A percentile compares a stretch with the other conserved stretches of the same genome.
These are phyloP conservation scores for Magallana gigas DNA, from an alignment of 1,140 invertebrate species.

Conservation along the genomic window DNA sequence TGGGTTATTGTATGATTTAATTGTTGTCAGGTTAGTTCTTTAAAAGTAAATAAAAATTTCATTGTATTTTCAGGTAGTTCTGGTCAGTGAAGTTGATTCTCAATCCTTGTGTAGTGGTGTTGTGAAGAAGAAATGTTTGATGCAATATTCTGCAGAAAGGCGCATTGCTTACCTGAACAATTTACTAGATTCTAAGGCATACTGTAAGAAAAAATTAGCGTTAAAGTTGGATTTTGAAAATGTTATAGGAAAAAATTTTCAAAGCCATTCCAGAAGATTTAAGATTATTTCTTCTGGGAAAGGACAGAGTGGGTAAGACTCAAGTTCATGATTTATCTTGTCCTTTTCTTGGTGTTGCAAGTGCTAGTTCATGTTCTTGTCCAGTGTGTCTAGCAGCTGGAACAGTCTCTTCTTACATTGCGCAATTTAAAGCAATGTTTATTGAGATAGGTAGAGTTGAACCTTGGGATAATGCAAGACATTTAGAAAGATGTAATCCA, in stretches of 20 bases:
- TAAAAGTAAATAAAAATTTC: too few species aligned
- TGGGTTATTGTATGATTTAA: too few species aligned
- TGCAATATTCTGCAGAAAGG: neutral
- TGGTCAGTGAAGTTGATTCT: neutral
- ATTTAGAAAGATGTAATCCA: neutral
- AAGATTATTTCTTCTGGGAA: conserved; percentile 5
- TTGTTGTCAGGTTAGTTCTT: too few species aligned
- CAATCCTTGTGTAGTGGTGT: neutral
- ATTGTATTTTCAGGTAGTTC: too few species aligned
- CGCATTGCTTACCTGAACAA: conserved; percentile 25
- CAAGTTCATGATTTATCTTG: conserved; percentile 34
- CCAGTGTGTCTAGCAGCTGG: neutral
- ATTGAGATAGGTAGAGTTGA: too few species aligned
- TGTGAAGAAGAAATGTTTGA: neutral
- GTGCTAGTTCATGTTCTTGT: neutral
- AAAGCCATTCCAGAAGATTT: neutral
- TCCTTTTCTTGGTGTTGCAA: neutral
- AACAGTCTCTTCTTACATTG: neutral
- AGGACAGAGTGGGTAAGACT: conserved; percentile 11
- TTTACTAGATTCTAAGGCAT: conserved; percentile 26
- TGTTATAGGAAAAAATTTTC: neutral
- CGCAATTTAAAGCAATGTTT: neutral
- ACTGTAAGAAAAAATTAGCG: conserved; percentile 32
- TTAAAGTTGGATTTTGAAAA: conserved; percentile 30
- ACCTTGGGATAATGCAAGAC: neutral